These are phyloP conservation scores for Eucera pruinosa DNA, from an alignment of 2,888 invertebrate species.

Conservation along the genomic window DNA sequence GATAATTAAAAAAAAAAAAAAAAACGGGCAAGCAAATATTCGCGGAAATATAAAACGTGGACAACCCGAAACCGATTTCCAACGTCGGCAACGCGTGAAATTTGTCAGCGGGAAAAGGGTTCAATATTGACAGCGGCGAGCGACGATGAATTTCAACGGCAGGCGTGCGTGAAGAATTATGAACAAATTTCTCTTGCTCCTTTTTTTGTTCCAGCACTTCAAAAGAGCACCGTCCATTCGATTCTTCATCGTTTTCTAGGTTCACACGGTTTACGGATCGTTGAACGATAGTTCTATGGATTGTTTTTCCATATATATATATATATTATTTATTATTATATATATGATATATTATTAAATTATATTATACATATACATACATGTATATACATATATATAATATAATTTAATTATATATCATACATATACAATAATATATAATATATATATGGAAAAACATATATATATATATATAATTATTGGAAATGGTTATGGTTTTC, in stretches of 20 bases:
- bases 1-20: no score
- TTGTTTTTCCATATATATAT: constrained; percentile 13
- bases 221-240: background rate
- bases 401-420: no score
- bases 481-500: no score
- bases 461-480: no score
- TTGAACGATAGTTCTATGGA: constrained; percentile 33
- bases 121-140: background rate
- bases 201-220: background rate
- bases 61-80: background rate
- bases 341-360: no score
- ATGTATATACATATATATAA: no score
- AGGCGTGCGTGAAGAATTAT: background rate
- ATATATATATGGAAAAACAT: no score
- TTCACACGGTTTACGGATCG: background rate
- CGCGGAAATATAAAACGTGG: background rate
- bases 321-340: no score
- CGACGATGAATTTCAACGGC: background rate
- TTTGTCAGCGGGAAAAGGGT: background rate
- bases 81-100: constrained; percentile 1
- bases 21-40: background rate
- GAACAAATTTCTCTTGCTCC: background rate
- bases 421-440: no score
- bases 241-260: no score
- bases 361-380: no score